phyloP scores from a whole-genome alignment of 1,140 invertebrate species.

The Macrostomum lignano region DNA sequence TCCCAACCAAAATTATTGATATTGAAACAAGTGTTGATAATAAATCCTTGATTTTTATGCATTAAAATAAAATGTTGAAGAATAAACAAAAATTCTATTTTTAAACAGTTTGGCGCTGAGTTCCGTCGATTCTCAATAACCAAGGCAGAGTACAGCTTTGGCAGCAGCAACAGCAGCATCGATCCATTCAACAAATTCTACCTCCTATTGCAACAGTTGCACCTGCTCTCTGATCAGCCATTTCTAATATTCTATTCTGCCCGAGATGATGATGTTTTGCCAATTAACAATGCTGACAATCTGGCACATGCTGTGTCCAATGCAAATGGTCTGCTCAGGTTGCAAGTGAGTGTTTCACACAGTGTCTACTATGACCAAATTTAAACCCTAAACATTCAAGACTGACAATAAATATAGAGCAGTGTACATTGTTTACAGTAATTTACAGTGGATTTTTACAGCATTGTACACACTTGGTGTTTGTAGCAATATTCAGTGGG shows the following conservation, averaged over 20 bases:
- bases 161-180: too few species aligned
- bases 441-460: background rate
- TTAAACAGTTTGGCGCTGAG: conserved; percentile 97
- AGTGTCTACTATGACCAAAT: background rate
- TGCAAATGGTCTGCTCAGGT: conserved; percentile 50
- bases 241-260: conserved; percentile 84
- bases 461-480: conserved; percentile 5
- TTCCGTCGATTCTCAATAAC: conserved; percentile 68
- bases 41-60: too few species aligned
- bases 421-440: background rate
- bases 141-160: conserved; percentile 33
- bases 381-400: background rate
- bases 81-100: too few species aligned
- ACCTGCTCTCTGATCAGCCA: conserved; percentile 47
- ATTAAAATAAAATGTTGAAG: too few species aligned
- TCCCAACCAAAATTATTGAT: too few species aligned
- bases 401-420: background rate
- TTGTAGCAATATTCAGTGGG: conserved; percentile 9
- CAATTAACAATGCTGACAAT: conserved; percentile 96
- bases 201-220: conserved; percentile 48
- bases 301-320: conserved; percentile 51
- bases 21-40: too few species aligned
- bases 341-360: conserved; percentile 42
- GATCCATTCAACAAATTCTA: conserved; percentile 60
- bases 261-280: conserved; percentile 68